Conservation (phyloP, 2,113 vertebrate species). For the Glaucidium brasilianum region DNA sequence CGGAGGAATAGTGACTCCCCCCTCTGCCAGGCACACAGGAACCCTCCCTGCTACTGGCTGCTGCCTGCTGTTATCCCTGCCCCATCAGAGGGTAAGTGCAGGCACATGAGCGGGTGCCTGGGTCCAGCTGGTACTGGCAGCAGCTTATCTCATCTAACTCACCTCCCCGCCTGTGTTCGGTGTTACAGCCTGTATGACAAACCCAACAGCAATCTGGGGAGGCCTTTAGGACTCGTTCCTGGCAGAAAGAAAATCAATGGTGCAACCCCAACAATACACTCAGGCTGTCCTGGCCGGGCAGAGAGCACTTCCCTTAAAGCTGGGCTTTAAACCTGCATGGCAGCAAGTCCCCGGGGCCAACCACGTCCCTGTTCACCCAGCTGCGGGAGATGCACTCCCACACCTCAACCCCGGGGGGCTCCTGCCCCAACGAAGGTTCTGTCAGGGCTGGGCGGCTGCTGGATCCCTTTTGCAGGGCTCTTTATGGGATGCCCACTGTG, state of each 20-base stretch:
- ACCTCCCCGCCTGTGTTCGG: accelerated
- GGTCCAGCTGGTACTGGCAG: background rate
- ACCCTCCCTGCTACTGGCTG: background rate
- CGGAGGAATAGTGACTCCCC: accelerated
- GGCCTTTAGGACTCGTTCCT: background rate
- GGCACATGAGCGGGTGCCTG: background rate
- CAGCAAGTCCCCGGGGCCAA: background rate
- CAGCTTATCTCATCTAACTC: background rate
- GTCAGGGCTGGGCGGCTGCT: background rate
- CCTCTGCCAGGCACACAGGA: accelerated
- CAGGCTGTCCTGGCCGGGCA: accelerated
- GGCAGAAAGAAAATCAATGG: background rate
- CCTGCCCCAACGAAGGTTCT: accelerated
- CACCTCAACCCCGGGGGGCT: background rate
- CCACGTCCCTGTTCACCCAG: too few relatives aligned
- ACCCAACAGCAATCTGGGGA: background rate
- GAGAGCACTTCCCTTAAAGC: background rate
- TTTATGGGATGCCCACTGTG: too few relatives aligned
- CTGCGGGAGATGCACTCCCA: background rate
- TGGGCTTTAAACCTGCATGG: accelerated
- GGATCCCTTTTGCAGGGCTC: too few relatives aligned
- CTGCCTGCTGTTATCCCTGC: background rate
- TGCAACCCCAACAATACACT: background rate
- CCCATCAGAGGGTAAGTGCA: accelerated
- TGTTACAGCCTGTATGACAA: background rate